Evolutionary conservation across 2,888 invertebrate genomes (phyloP).

Genomic region (Tiphia femorata): DNA sequence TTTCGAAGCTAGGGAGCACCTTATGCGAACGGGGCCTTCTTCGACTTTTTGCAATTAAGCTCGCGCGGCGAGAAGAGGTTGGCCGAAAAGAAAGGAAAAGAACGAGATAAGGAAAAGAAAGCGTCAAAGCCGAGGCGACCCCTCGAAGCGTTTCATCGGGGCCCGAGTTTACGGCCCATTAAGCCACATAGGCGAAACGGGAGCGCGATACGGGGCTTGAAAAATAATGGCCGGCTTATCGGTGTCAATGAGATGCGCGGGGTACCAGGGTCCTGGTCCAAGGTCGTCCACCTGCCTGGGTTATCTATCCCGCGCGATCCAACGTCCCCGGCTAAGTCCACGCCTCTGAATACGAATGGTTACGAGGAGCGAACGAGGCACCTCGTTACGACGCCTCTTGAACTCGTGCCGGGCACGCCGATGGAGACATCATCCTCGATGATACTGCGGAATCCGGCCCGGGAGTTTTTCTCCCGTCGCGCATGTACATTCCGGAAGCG

Average conservation of each 20-base stretch:
- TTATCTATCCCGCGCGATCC: constrained; percentile 36
- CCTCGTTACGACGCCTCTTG: constrained; percentile 24
- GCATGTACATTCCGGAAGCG: constrained; percentile 25
- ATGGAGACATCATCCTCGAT: constrained; percentile 42
- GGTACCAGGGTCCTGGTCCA: constrained; percentile 45
- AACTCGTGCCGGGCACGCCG: constrained; percentile 7
- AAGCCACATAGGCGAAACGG: constrained; percentile 8
- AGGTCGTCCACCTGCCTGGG: constrained; percentile 55
- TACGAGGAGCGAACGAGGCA: constrained; percentile 23
- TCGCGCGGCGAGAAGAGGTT: no score
- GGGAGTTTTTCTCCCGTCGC: constrained; percentile 11
- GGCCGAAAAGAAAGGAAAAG: no score
- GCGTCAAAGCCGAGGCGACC: no score
- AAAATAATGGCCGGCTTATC: constrained; percentile 38
- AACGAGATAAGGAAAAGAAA: no score
- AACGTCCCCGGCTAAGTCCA: constrained; percentile 32
- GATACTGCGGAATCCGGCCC: constrained; percentile 28
- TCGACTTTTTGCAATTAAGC: no score
- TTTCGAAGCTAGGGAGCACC: no score
- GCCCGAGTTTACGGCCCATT: constrained; percentile 2
- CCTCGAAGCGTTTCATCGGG: no score
- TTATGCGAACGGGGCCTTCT: no score
- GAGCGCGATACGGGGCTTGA: constrained; percentile 6
- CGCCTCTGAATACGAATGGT: constrained; percentile 29
- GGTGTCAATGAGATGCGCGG: constrained; percentile 56